These are phyloP conservation scores for Papilio helenus DNA, from an alignment of 1,140 invertebrate genomes.

Conservation along the genomic window DNA sequence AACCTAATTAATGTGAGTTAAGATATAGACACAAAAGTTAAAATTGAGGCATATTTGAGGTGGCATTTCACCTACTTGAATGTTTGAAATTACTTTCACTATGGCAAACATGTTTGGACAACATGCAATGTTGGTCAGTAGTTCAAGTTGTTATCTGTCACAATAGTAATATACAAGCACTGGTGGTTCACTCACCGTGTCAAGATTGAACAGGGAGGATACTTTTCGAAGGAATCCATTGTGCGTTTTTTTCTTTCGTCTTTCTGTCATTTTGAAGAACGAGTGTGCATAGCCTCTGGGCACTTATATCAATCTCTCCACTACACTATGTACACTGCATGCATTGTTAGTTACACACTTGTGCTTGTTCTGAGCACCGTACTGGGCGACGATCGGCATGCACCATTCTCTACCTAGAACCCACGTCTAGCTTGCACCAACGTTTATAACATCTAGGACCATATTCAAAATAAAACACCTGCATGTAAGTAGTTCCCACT, in stretches of 20 bases:
- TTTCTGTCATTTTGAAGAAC: slow-evolving; percentile 87
- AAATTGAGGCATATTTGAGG: slow-evolving; percentile 36
- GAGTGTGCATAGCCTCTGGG: slow-evolving; percentile 74
- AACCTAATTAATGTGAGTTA: slow-evolving; percentile 27
- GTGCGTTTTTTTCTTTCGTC: slow-evolving; percentile 90
- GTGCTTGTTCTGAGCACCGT: slow-evolving; percentile 76
- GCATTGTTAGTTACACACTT: slow-evolving; percentile 82
- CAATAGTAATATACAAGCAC: slow-evolving; percentile 39
- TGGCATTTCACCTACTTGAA: slow-evolving; percentile 39
- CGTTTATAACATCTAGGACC: slow-evolving; percentile 66
- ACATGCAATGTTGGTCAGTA: slow-evolving; percentile 39
- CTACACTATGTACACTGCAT: slow-evolving; percentile 82
- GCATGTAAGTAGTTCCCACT: slow-evolving; percentile 59
- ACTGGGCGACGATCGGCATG: slow-evolving; percentile 77
- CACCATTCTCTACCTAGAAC: slow-evolving; percentile 82
- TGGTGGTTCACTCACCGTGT: slow-evolving; percentile 86
- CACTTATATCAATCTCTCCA: slow-evolving; percentile 65
- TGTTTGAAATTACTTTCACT: slow-evolving; percentile 38
- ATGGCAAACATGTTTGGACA: slow-evolving; percentile 38
- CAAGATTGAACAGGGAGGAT: slow-evolving; percentile 92
- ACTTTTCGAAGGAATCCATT: slow-evolving; percentile 94
- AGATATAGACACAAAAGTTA: background rate
- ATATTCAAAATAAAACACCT: slow-evolving; percentile 61
- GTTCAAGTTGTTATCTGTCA: slow-evolving; percentile 34
- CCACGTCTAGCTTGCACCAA: slow-evolving; percentile 80